These are phyloP conservation scores for Laothoe populi DNA, from an alignment of 2,888 invertebrate genomes.

Conservation along the genomic window DNA sequence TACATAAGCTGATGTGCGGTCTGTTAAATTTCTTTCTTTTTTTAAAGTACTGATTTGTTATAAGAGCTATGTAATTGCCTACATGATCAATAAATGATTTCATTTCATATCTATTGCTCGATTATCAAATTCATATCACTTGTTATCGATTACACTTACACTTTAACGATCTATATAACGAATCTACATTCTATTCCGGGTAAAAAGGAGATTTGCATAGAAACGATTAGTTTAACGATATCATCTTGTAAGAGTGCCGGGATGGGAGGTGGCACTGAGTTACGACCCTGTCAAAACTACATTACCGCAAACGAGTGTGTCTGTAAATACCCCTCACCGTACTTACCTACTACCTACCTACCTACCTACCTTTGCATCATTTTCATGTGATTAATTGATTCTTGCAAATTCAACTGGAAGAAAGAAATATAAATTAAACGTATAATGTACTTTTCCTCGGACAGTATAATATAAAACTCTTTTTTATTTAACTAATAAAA, in stretches of 20 bases:
- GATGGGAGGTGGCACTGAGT: slow-evolving; percentile 11
- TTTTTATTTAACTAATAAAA: too few species aligned
- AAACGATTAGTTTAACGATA: slow-evolving; percentile 11
- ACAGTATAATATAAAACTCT: too few species aligned
- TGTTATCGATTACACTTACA: too few species aligned
- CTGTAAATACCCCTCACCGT: background rate
- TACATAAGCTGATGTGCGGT: too few species aligned
- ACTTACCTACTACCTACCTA: background rate
- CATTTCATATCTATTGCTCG: too few species aligned
- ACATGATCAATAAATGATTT: too few species aligned
- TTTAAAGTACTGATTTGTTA: too few species aligned
- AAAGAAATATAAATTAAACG: too few species aligned
- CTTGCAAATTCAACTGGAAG: background rate
- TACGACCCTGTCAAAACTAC: slow-evolving; percentile 31
- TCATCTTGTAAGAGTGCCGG: slow-evolving; percentile 11
- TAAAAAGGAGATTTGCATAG: slow-evolving; percentile 3
- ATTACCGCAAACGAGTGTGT: slow-evolving; percentile 24
- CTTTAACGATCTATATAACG: background rate
- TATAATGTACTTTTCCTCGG: too few species aligned
- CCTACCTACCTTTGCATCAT: background rate
- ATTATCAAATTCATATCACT: too few species aligned
- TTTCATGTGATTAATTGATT: slow-evolving; percentile 17
- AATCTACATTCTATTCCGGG: background rate
- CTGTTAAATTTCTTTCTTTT: too few species aligned
- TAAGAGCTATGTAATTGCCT: too few species aligned